Evolutionary conservation across 2,113 vertebrate genomes (phyloP).

Genomic region (Hippolais icterina): DNA sequence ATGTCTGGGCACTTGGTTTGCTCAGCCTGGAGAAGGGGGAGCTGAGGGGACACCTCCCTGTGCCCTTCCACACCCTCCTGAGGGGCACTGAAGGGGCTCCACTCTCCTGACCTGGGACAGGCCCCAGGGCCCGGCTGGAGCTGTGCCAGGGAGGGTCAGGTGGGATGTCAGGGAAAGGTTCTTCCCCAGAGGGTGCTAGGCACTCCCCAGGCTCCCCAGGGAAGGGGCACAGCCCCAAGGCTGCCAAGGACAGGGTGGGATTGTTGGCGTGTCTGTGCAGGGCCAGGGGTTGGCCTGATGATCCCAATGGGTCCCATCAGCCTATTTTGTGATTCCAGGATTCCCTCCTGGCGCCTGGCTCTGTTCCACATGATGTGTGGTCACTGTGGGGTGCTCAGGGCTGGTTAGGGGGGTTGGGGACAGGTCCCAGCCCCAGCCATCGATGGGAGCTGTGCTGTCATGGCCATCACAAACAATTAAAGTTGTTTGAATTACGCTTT

Average conservation of each 20-base stretch:
- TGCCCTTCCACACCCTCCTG: not conserved
- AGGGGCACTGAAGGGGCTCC: not conserved
- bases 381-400: not conserved
- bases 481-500: no score
- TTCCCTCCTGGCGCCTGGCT: not conserved
- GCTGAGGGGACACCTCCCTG: not conserved
- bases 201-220: not conserved
- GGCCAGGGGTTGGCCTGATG: not conserved
- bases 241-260: not conserved
- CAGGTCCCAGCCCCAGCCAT: not conserved
- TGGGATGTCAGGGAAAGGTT: not conserved
- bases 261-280: not conserved
- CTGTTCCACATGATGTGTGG: not conserved
- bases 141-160: not conserved
- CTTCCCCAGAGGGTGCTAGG: not conserved
- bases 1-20: not conserved
- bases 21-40: not conserved
- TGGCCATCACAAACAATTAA: no score
- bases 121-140: not conserved
- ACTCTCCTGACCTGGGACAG: not conserved
- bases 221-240: not conserved
- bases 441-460: no score
- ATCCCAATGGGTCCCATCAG: not conserved
- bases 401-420: not conserved
- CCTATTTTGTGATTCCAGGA: not conserved